These are phyloP conservation scores for Drosophila tristis DNA, from an alignment of 1,140 invertebrate genomes.

Conservation along the genomic window DNA sequence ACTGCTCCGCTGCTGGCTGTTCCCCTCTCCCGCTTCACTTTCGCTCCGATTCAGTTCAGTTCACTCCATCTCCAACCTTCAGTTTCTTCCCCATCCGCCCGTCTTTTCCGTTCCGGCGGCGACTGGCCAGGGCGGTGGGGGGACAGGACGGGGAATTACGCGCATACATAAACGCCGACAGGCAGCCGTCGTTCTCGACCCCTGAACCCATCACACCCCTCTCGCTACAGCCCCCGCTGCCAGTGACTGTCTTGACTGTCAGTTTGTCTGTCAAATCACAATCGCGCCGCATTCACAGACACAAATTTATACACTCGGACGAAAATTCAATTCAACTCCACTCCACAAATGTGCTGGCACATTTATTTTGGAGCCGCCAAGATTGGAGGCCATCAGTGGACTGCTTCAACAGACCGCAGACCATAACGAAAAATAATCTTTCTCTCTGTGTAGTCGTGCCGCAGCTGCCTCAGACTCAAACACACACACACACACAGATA, in stretches of 20 bases:
- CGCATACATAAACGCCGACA: slow-evolving; percentile 79
- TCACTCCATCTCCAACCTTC: slow-evolving; percentile 29
- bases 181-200: slow-evolving; percentile 55
- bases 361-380: no score
- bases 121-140: background rate
- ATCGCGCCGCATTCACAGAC: slow-evolving; percentile 64
- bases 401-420: no score
- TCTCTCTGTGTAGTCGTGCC: slow-evolving; percentile 8
- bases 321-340: no score
- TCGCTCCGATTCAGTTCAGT: slow-evolving; percentile 45
- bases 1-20: background rate
- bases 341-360: no score
- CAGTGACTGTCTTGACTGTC: slow-evolving; percentile 69
- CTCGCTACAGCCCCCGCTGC: background rate
- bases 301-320: slow-evolving; percentile 30
- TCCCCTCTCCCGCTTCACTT: slow-evolving; percentile 8
- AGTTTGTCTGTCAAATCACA: slow-evolving; percentile 81
- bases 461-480: slow-evolving; percentile 35
- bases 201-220: slow-evolving; percentile 12
- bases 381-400: no score
- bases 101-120: slow-evolving; percentile 34
- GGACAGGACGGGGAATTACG: slow-evolving; percentile 48
- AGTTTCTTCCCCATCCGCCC: no score
- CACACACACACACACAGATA: slow-evolving; percentile 11
- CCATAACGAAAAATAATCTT: no score